A percentile compares a stretch with the other conserved stretches of the same genome.
Evolutionary conservation across 2,888 invertebrate species (phyloP).

Genomic region (Ariolimax columbianus): DNA sequence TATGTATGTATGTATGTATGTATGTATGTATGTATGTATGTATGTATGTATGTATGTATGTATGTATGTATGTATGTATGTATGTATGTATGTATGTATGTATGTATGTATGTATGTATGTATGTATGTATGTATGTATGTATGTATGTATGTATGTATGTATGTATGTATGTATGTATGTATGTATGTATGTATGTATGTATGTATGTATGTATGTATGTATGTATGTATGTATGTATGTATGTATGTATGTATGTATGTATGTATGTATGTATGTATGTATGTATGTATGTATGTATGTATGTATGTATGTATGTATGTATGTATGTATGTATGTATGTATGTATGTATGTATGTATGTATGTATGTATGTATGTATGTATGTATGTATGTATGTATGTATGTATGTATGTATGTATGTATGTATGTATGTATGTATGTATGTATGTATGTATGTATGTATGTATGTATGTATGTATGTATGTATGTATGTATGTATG

Average conservation of each 20-base stretch:
- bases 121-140: not conserved
- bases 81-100: not conserved
- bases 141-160: not conserved
- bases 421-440: no score
- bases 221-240: not conserved
- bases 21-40: not conserved
- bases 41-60: not conserved
- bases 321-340: not conserved
- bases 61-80: not conserved
- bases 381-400: no score
- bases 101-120: not conserved
- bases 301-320: not conserved
- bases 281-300: not conserved
- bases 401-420: no score
- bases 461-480: no score
- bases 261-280: not conserved
- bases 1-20: not conserved
- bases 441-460: no score
- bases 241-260: not conserved
- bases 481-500: not conserved
- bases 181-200: not conserved
- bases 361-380: no score
- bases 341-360: not conserved
- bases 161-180: not conserved
- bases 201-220: not conserved